Percentiles rank a stretch among this genome's conserved stretches.
These are phyloP conservation scores for Camponotus vicinus DNA, from an alignment of 1,140 invertebrate species.

Conservation along the genomic window DNA sequence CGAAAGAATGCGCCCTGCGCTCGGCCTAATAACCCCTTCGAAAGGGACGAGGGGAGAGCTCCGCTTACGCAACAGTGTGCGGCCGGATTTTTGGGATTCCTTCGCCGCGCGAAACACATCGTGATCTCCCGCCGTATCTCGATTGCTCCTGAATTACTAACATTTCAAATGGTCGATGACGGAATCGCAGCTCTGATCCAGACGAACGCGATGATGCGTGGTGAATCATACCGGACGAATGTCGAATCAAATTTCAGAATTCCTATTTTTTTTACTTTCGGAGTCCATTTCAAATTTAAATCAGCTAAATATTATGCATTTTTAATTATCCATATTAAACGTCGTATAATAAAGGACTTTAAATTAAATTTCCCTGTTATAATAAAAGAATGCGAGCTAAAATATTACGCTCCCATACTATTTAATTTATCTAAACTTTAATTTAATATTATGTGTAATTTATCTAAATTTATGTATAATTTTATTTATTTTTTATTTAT, in stretches of 20 bases:
- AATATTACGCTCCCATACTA: neutral
- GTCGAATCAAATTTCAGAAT: neutral
- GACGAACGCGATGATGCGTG: neutral
- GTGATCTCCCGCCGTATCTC: conserved; percentile 37
- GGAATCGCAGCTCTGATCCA: neutral
- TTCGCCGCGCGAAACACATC: conserved; percentile 57
- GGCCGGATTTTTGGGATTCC: conserved; percentile 80
- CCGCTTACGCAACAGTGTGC: conserved; percentile 80
- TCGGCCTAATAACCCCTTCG: conserved; percentile 81
- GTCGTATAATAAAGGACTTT: neutral
- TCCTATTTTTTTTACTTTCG: neutral
- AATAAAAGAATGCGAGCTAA: neutral
- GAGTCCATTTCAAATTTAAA: neutral
- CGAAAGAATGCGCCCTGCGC: conserved; percentile 78
- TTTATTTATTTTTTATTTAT: too few species aligned
- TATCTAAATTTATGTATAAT: neutral
- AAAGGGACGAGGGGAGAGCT: conserved; percentile 70
- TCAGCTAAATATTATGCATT: neutral
- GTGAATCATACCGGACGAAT: neutral
- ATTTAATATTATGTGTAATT: neutral
- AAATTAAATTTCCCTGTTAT: neutral
- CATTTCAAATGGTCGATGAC: conserved; percentile 42
- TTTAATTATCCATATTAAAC: neutral
- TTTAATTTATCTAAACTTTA: neutral
- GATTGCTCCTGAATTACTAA: conserved; percentile 59